Percentiles rank a stretch among this genome's conserved stretches.
These are phyloP conservation scores for Papilio machaon DNA, from an alignment of 1,140 invertebrate species.

Conservation along the genomic window DNA sequence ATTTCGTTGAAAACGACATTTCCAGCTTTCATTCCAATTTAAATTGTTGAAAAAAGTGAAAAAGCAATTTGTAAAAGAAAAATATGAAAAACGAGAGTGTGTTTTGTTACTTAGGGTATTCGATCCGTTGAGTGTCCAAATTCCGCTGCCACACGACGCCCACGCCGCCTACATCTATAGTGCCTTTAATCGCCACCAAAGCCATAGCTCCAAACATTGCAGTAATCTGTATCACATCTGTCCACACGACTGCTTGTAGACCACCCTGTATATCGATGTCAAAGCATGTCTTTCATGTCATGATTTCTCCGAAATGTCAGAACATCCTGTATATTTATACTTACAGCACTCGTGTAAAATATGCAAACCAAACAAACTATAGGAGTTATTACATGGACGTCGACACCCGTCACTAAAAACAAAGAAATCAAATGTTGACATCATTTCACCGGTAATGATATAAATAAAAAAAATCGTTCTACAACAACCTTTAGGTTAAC, in stretches of 20 bases:
- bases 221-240: constrained; percentile 93
- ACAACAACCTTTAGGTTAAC: no score
- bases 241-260: constrained; percentile 96
- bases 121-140: constrained; percentile 87
- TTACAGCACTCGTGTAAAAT: constrained; percentile 95
- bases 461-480: no score
- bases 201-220: constrained; percentile 94
- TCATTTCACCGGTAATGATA: neutral
- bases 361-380: constrained; percentile 94
- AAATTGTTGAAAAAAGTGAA: no score
- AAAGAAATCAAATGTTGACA: constrained; percentile 30
- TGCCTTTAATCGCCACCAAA: constrained; percentile 91
- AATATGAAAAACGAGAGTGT: neutral
- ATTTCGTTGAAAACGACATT: no score
- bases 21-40: no score
- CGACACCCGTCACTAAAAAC: constrained; percentile 91
- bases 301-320: neutral
- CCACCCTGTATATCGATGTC: constrained; percentile 86
- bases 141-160: constrained; percentile 88
- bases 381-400: constrained; percentile 91
- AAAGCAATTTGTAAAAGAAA: neutral
- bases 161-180: constrained; percentile 90
- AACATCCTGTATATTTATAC: constrained; percentile 56
- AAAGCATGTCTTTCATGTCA: neutral
- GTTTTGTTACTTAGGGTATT: constrained; percentile 86